These are phyloP conservation scores for Cephalopholis sonnerati DNA, from an alignment of 2,113 vertebrate genomes.

Conservation along the genomic window DNA sequence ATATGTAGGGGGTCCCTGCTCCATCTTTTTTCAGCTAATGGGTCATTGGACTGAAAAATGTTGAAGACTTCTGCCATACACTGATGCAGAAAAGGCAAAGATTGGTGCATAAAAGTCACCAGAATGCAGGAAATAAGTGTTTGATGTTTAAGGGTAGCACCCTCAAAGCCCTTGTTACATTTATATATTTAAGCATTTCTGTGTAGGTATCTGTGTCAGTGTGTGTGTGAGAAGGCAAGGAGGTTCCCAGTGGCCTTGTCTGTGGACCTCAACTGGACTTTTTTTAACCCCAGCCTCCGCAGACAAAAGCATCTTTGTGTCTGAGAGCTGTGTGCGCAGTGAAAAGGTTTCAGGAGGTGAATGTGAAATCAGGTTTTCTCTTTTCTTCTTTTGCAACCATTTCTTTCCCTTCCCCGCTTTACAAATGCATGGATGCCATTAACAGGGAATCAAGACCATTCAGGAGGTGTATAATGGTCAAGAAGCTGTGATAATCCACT, in stretches of 20 bases:
- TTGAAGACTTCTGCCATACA: too few species aligned
- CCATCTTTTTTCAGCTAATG: too few species aligned
- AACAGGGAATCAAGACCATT: conserved; percentile 68
- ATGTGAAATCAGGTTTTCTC: conserved; percentile 75
- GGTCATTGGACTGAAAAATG: too few species aligned
- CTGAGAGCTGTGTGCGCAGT: conserved; percentile 53
- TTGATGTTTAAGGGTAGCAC: too few species aligned
- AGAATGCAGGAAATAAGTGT: too few species aligned
- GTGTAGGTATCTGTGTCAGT: conserved; percentile 28
- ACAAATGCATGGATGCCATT: conserved; percentile 70
- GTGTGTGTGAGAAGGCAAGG: conserved; percentile 20
- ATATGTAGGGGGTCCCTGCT: too few species aligned
- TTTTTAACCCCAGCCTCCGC: conserved; percentile 63
- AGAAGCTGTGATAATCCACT: conserved; percentile 75
- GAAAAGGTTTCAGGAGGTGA: conserved; percentile 77
- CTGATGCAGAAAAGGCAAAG: too few species aligned
- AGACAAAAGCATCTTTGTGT: conserved; percentile 79
- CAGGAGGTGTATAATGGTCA: conserved; percentile 66
- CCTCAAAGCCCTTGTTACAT: background rate
- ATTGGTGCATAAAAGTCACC: too few species aligned
- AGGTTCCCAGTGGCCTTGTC: conserved; percentile 47
- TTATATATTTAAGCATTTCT: conserved; percentile 1
- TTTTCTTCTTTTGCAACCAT: conserved; percentile 62
- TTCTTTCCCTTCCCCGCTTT: conserved; percentile 74
- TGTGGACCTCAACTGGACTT: conserved; percentile 55